These are phyloP conservation scores for Magallana gigas DNA, from an alignment of 1,140 invertebrate species.

Conservation along the genomic window DNA sequence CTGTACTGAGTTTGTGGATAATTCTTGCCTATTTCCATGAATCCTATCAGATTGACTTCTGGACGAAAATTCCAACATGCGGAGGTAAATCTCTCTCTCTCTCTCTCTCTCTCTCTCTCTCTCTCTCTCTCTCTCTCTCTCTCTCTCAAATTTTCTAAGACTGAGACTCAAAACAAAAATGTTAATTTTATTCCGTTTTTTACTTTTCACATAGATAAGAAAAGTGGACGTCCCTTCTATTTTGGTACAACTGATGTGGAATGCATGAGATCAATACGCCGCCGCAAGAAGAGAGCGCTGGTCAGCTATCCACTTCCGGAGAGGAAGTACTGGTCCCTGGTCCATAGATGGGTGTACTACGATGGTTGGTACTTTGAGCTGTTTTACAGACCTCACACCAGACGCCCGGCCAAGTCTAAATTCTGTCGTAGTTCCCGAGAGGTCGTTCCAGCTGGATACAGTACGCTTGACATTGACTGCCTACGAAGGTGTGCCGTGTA, in stretches of 20 bases:
- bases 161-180: too few relatives aligned
- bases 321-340: constrained; percentile 24
- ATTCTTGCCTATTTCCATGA: constrained; percentile 4
- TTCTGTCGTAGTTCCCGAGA: not conserved
- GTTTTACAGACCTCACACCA: constrained; percentile 27
- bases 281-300: not conserved
- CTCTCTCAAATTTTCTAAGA: not conserved
- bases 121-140: constrained; percentile 12
- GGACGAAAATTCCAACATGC: not conserved
- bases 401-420: constrained; percentile 17
- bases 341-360: constrained; percentile 21
- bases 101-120: constrained; percentile 6
- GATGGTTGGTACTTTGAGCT: constrained; percentile 32
- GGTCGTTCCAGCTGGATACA: not conserved
- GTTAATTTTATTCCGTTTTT: not conserved
- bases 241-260: constrained; percentile 11
- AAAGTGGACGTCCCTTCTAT: not conserved
- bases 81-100: constrained; percentile 10
- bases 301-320: not conserved
- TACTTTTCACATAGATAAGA: not conserved
- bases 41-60: not conserved
- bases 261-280: not conserved
- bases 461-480: not conserved
- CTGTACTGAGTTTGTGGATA: not conserved
- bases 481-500: constrained; percentile 15